Percentiles rank a stretch among this genome's conserved stretches.
phyloP scores from a whole-genome alignment of 1,140 invertebrate species.

The Temnothorax nylanderi region DNA sequence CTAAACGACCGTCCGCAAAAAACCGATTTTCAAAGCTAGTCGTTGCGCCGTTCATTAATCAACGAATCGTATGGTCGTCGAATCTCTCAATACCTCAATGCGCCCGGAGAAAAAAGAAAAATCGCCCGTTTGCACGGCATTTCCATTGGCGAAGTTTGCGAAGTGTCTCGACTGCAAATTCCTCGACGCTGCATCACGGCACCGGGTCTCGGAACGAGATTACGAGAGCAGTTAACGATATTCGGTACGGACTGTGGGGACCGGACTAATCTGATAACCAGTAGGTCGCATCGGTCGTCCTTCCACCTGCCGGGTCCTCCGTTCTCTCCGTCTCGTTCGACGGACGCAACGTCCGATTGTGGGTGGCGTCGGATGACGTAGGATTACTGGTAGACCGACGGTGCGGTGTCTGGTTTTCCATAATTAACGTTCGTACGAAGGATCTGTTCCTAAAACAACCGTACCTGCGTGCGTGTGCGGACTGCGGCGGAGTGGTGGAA shows the following conservation, averaged over 20 bases:
- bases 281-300: constrained; percentile 61
- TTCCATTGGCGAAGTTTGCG: constrained; percentile 60
- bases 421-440: constrained; percentile 75
- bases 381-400: constrained; percentile 64
- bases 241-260: constrained; percentile 70
- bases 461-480: constrained; percentile 68
- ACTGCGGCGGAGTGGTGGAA: constrained; percentile 50
- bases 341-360: constrained; percentile 49
- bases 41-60: constrained; percentile 53
- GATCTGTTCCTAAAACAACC: constrained; percentile 77
- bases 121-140: constrained; percentile 48
- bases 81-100: constrained; percentile 50
- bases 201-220: constrained; percentile 66
- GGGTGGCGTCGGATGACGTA: constrained; percentile 61
- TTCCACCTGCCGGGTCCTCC: constrained; percentile 27
- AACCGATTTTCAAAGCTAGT: constrained; percentile 35
- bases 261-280: constrained; percentile 74
- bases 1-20: constrained; percentile 30
- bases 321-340: constrained; percentile 42
- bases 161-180: constrained; percentile 66
- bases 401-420: constrained; percentile 69
- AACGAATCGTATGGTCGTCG: constrained; percentile 37
- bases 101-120: constrained; percentile 1
- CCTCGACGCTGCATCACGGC: constrained; percentile 65
- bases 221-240: constrained; percentile 75